These are phyloP conservation scores for Polyergus mexicanus DNA, from an alignment of 1,140 invertebrate species.

Conservation along the genomic window DNA sequence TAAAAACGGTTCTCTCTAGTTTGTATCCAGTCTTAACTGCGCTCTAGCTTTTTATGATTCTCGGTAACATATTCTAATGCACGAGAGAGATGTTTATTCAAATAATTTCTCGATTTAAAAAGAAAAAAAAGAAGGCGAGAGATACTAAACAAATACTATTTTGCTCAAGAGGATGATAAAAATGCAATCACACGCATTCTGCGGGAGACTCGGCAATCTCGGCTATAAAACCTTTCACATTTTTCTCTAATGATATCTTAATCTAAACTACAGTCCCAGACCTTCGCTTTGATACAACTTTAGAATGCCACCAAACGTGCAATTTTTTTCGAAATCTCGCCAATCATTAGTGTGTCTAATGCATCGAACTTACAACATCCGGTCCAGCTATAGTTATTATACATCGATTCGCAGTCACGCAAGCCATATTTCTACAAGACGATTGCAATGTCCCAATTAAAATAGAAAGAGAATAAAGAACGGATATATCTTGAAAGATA, in stretches of 20 bases:
- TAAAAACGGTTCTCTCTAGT: neutral
- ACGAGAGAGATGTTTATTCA: neutral
- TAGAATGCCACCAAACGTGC: slow-evolving; percentile 17
- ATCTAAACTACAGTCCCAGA: slow-evolving; percentile 16
- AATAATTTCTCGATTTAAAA: neutral
- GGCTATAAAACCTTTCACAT: slow-evolving; percentile 47
- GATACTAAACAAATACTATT: neutral
- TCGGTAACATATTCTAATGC: neutral
- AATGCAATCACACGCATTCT: neutral
- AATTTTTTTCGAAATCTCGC: neutral
- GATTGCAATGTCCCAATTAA: neutral
- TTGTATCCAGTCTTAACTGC: neutral
- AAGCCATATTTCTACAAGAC: neutral
- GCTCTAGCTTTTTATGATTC: neutral
- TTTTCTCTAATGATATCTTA: slow-evolving; percentile 36
- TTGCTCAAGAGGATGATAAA: neutral
- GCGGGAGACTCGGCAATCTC: neutral
- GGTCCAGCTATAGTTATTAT: neutral
- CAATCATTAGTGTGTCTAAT: slow-evolving; percentile 31
- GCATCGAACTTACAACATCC: slow-evolving; percentile 12
- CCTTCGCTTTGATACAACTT: slow-evolving; percentile 34
- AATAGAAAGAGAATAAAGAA: too few relatives aligned
- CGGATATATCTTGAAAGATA: neutral
- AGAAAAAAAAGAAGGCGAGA: neutral
- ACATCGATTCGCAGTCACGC: slow-evolving; percentile 11